phyloP scores from a whole-genome alignment of 2,888 invertebrate species.

The Theodoxus fluviatilis region DNA sequence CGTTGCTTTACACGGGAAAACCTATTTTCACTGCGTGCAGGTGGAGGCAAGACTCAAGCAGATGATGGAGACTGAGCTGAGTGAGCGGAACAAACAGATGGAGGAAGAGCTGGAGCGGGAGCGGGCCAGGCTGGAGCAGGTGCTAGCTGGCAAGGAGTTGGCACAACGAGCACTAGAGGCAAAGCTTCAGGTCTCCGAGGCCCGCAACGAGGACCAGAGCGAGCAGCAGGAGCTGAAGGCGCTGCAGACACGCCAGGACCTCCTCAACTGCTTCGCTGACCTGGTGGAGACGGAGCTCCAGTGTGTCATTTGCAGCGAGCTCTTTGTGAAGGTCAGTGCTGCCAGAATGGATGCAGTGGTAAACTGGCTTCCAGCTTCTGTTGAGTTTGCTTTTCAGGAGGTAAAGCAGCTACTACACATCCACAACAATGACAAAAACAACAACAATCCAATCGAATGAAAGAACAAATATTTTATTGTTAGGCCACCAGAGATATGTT shows the following conservation, averaged over 20 bases:
- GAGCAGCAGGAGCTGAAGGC: slow-evolving; percentile 48
- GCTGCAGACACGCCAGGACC: slow-evolving; percentile 49
- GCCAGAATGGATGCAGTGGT: too few relatives aligned
- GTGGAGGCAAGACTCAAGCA: slow-evolving; percentile 61
- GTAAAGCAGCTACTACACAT: too few relatives aligned
- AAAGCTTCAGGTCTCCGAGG: slow-evolving; percentile 50
- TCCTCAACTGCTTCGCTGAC: slow-evolving; percentile 56
- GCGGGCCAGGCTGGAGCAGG: slow-evolving; percentile 43
- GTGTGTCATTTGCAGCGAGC: slow-evolving; percentile 79
- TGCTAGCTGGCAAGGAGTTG: slow-evolving; percentile 52
- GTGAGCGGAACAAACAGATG: slow-evolving; percentile 54
- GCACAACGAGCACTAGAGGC: slow-evolving; percentile 55
- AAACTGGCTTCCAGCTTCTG: too few relatives aligned
- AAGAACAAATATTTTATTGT: too few relatives aligned
- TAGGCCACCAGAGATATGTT: too few relatives aligned
- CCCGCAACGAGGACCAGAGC: too few relatives aligned
- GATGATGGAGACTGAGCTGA: slow-evolving; percentile 72
- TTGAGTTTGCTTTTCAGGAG: too few relatives aligned
- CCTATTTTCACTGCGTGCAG: too few relatives aligned
- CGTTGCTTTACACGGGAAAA: too few relatives aligned
- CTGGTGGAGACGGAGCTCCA: slow-evolving; percentile 71
- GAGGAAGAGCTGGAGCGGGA: slow-evolving; percentile 43
- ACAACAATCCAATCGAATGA: too few relatives aligned
- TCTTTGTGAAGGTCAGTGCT: slow-evolving; percentile 74
- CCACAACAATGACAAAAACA: too few relatives aligned